Conservation (phyloP, 2,888 invertebrate species). For the Microctonus aethiopoides region DNA sequence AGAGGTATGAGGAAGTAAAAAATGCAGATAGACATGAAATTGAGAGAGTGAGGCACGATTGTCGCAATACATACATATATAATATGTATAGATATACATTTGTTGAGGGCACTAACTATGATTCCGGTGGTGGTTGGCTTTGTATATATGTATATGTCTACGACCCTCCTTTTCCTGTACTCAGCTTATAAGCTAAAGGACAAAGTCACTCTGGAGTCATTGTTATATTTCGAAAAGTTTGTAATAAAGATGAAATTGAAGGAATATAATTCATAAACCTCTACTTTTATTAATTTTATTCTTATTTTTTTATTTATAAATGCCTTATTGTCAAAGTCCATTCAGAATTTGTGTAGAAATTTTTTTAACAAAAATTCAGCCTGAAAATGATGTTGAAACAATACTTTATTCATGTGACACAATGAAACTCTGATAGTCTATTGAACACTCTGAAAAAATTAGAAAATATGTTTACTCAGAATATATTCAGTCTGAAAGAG, state of each 20-base stretch:
- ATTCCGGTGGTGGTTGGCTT: conserved; percentile 53
- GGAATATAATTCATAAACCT: no score
- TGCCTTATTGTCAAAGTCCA: no score
- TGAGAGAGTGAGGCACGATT: conserved; percentile 16
- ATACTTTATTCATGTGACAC: no score
- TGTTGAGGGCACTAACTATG: conserved; percentile 56
- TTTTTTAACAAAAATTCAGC: no score
- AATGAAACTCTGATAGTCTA: no score
- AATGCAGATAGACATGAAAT: conserved; percentile 15
- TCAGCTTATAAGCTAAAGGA: conserved; percentile 12
- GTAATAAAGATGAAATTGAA: neutral
- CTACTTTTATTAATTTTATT: no score
- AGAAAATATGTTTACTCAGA: no score
- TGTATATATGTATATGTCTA: conserved; percentile 10
- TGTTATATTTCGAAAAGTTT: neutral
- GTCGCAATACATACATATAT: conserved; percentile 10
- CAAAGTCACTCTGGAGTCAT: neutral
- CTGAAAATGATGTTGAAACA: no score
- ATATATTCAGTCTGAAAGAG: no score
- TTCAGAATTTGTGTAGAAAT: no score
- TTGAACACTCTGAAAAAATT: no score
- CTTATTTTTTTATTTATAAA: no score
- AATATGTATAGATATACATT: conserved; percentile 39
- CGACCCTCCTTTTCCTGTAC: conserved; percentile 52
- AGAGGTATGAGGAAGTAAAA: neutral